phyloP scores from a whole-genome alignment of 2,888 invertebrate species.

The Deilephila elpenor region DNA sequence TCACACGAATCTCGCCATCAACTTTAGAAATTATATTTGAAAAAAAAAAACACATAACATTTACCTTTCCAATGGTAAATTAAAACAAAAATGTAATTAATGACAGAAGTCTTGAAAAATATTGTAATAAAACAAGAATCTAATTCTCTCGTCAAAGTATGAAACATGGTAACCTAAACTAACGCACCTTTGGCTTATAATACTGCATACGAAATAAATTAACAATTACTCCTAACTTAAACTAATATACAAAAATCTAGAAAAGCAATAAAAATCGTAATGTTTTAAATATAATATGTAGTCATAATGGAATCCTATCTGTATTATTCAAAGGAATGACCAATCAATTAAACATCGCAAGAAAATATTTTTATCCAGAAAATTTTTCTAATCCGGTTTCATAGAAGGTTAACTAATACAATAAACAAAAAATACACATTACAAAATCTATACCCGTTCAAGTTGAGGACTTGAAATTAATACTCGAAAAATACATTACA shows the following conservation, averaged over 20 bases:
- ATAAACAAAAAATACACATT: too few species aligned
- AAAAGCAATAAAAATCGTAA: not conserved
- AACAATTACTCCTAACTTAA: conserved; percentile 2
- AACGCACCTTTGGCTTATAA: conserved; percentile 31
- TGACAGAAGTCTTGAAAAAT: not conserved
- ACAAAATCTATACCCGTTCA: not conserved
- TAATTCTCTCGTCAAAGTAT: not conserved
- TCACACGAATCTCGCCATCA: not conserved
- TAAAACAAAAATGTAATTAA: not conserved
- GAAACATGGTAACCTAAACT: conserved; percentile 28
- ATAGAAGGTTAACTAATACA: too few species aligned
- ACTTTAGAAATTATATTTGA: not conserved
- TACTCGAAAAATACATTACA: not conserved
- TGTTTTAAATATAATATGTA: not conserved
- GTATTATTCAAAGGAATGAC: too few species aligned
- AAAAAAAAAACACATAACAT: not conserved
- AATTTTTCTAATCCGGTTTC: too few species aligned
- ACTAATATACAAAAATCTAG: conserved; percentile 9
- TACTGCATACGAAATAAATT: conserved; percentile 27
- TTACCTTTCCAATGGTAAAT: not conserved
- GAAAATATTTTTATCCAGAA: too few species aligned
- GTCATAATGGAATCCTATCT: too few species aligned
- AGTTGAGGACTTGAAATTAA: not conserved
- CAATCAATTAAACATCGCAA: too few species aligned
- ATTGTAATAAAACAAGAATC: not conserved